Conservation (phyloP, 2,888 invertebrate genomes). For the Frankliniella fusca region DNA sequence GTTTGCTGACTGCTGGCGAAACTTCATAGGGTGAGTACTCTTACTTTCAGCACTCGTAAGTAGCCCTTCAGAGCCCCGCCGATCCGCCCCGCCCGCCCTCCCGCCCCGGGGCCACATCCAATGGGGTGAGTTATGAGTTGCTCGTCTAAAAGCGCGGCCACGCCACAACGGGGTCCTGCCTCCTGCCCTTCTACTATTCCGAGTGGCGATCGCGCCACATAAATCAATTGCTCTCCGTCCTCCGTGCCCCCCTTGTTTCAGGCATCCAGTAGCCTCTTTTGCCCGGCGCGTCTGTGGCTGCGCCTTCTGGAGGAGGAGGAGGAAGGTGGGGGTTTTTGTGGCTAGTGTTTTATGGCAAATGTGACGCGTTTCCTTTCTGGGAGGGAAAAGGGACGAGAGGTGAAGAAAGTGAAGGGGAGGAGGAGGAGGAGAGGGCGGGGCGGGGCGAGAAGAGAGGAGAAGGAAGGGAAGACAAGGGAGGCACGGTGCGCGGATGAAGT, state of each 20-base stretch:
- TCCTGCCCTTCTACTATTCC: not conserved
- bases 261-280: not conserved
- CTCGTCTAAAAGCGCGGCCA: not conserved
- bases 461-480: too few species aligned
- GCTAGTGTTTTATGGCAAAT: constrained; percentile 20
- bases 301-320: too few species aligned
- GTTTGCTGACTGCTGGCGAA: constrained; percentile 49
- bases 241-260: not conserved
- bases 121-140: not conserved
- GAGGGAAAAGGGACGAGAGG: not conserved
- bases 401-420: not conserved
- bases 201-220: constrained; percentile 18
- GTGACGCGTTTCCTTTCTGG: constrained; percentile 4
- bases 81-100: not conserved
- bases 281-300: not conserved
- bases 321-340: constrained; percentile 2
- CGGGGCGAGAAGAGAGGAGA: not conserved
- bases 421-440: too few species aligned
- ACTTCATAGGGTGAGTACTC: constrained; percentile 47
- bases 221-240: not conserved
- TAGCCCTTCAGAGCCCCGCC: not conserved
- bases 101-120: not conserved
- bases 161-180: not conserved
- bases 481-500: too few species aligned
- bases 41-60: not conserved